A percentile compares a stretch with the other conserved stretches of the same genome.
These are phyloP conservation scores for Drosophila baimaii DNA, from an alignment of 1,140 invertebrate genomes.

Conservation along the genomic window DNA sequence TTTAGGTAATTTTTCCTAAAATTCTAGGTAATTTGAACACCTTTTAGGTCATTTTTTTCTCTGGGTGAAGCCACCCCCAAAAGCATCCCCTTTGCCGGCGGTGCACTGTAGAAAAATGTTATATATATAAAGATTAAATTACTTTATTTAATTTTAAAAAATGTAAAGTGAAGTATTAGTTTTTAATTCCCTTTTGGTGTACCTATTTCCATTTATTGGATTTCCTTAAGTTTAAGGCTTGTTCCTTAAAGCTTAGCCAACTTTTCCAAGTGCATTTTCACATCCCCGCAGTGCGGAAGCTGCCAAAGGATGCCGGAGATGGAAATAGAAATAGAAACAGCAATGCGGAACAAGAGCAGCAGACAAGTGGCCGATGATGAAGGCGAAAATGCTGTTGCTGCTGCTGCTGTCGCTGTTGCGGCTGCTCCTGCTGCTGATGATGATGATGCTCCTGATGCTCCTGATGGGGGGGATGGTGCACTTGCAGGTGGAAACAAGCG, in stretches of 20 bases:
- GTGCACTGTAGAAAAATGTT: slow-evolving; percentile 4
- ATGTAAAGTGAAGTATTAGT: no score
- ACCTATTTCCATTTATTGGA: no score
- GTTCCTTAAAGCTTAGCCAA: no score
- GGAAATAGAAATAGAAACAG: slow-evolving; percentile 43
- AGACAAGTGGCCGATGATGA: slow-evolving; percentile 44
- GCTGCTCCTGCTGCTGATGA: background rate
- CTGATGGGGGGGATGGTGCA: no score
- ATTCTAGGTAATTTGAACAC: no score
- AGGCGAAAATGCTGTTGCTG: slow-evolving; percentile 21
- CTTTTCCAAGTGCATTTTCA: slow-evolving; percentile 6
- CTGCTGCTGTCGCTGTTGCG: no score
- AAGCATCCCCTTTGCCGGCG: background rate
- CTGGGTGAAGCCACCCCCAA: no score
- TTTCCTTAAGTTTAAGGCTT: no score
- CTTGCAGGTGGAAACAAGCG: background rate
- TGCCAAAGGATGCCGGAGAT: slow-evolving; percentile 29
- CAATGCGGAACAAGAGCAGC: slow-evolving; percentile 34
- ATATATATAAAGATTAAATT: background rate
- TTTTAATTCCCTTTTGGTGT: background rate
- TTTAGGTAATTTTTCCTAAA: no score
- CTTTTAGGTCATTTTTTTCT: no score
- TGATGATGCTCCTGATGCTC: background rate
- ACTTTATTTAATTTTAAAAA: no score
- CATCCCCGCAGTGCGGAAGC: slow-evolving; percentile 3